Percentiles rank a stretch among this genome's conserved stretches.
Conservation (phyloP, 2,888 invertebrate genomes). For the Caenorhabditis sp. region DNA sequence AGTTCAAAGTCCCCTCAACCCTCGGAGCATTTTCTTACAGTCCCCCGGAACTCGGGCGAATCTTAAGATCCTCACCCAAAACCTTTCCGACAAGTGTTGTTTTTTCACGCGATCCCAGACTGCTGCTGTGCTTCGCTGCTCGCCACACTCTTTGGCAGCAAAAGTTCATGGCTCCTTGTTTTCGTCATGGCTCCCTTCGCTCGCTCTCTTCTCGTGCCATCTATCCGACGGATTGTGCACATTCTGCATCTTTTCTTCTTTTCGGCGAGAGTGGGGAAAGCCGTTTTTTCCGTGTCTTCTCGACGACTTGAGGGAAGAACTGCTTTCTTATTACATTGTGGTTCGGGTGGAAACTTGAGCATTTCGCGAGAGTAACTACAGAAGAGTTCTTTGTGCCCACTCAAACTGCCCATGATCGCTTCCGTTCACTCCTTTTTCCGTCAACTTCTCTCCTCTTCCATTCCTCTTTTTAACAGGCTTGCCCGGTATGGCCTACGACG, state of each 20-base stretch:
- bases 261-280: not conserved
- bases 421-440: not conserved
- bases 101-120: conserved; percentile 6
- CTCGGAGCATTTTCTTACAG: no score
- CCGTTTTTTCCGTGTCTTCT: conserved; percentile 19
- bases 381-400: conserved; percentile 7
- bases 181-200: not conserved
- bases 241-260: conserved; percentile 13
- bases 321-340: conserved; percentile 15
- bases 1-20: no score
- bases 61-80: no score
- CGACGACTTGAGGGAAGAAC: conserved; percentile 6
- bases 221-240: not conserved
- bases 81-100: conserved; percentile 7
- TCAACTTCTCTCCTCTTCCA: not conserved
- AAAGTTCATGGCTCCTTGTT: conserved; percentile 17
- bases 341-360: conserved; percentile 1
- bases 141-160: not conserved
- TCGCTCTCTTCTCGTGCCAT: not conserved
- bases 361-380: not conserved
- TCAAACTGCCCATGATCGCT: not conserved
- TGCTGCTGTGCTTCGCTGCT: not conserved
- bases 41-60: no score
- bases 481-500: conserved; percentile 69
- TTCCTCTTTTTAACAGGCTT: not conserved